phyloP scores from a whole-genome alignment of 2,888 invertebrate species.

The Hypsopygia costalis region DNA sequence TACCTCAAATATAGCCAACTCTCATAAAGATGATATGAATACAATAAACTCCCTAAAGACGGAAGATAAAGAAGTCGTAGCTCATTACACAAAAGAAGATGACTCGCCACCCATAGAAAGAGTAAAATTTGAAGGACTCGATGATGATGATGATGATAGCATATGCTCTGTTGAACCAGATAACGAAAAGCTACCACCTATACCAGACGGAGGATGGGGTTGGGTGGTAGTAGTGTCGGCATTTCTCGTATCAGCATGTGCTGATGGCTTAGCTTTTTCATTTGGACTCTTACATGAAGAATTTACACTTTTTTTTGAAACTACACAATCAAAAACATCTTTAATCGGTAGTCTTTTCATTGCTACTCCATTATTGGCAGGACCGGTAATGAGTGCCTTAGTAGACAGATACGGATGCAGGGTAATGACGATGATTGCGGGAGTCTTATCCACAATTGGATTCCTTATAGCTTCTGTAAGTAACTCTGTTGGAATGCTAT shows the following conservation, averaged over 20 bases:
- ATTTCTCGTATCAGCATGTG: constrained; percentile 91
- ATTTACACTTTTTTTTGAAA: constrained; percentile 87
- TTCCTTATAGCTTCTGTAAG: constrained; percentile 87
- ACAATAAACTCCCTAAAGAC: constrained; percentile 62
- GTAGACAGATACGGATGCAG: constrained; percentile 92
- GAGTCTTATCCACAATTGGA: constrained; percentile 85
- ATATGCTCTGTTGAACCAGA: constrained; percentile 58
- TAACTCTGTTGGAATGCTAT: constrained; percentile 87
- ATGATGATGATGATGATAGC: constrained; percentile 66
- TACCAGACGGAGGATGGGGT: constrained; percentile 93
- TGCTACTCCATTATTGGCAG: constrained; percentile 91
- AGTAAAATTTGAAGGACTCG: constrained; percentile 70
- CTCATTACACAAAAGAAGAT: constrained; percentile 37
- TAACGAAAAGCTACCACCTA: constrained; percentile 71
- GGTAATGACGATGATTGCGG: constrained; percentile 86
- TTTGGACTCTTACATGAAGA: constrained; percentile 94
- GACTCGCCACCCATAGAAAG: constrained; percentile 48
- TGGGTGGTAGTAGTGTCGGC: constrained; percentile 94
- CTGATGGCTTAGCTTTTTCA: constrained; percentile 95
- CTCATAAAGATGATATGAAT: constrained; percentile 40
- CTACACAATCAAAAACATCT: constrained; percentile 91
- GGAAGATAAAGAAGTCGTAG: constrained; percentile 39
- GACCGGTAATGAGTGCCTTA: constrained; percentile 90
- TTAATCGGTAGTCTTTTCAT: constrained; percentile 94
- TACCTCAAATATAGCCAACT: background rate